Base-by-base conservation (phyloP, 2,888 invertebrate species). In the Sarcophaga subvicina region DNA sequence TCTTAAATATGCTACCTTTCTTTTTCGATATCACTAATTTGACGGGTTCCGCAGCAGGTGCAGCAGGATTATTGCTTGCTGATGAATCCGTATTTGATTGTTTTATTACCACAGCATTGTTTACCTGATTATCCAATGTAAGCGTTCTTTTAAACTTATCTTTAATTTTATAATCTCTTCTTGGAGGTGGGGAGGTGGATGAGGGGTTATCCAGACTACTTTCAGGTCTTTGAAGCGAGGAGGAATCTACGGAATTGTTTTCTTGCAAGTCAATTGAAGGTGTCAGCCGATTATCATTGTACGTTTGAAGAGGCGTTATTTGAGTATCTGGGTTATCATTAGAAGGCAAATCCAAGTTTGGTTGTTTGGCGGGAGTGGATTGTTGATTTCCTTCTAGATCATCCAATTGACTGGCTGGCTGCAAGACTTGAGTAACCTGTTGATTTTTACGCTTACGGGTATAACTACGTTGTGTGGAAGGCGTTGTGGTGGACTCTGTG, bases 1-100 rank as follows among this genome's bases (percentile, higher is more conserved):
- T 97, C 91, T 98, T 98, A 91, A 98, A 98, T 92, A 98, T 98
- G 90, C 97, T 97, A 70, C 97, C 97, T 91, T 98, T 98, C 92
- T 97, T 98, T 92, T 96, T 96, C 2, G 96, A 96, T 88, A 96
- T 96, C 22, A 96, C 95, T 88, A 96, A 92, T 91, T 96, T 96
- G 25, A 96, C 96, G 91, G 93, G 90, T 37, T 92, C 90, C 17
- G 90, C 88, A 22, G 81, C 95, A 94, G 70, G 95, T 4, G 88
- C 94, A 88, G 95, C 94, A 85, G 87, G 89, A 17, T 87, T 88
- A 72, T 83, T 84, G 60, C 76, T 86, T 8, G 80, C 89, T 37
- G 79, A 69, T 3, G 88, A 77, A 25, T 83, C 80, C 6, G 83
- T 73, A 63, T 66, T n/a, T 64, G 89, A 88, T 17, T 89, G 89